Percentiles rank a stretch among this genome's conserved stretches.
Conservation (phyloP, 1,140 invertebrate species). For the Aphaenogaster floridana region DNA sequence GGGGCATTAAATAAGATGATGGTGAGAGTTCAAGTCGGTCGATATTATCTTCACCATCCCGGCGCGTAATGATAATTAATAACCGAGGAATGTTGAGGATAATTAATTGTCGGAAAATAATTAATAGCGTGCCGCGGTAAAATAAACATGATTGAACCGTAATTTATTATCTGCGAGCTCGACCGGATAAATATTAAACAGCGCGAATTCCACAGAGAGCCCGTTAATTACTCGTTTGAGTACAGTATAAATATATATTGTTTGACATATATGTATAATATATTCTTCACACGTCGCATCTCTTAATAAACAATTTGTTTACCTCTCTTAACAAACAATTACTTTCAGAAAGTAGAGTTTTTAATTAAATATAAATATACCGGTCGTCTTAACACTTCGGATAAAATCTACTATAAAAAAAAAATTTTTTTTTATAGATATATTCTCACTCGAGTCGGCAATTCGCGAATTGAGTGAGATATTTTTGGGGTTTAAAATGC, state of each 20-base stretch:
- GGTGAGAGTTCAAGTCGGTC: constrained; percentile 32
- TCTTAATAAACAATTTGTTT: not conserved
- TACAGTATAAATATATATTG: not conserved
- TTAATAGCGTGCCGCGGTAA: constrained; percentile 61
- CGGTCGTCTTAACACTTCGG: not conserved
- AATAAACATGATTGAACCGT: constrained; percentile 67
- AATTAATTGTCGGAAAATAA: constrained; percentile 72
- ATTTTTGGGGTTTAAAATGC: not conserved
- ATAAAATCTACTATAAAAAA: not conserved
- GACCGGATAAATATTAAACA: constrained; percentile 36
- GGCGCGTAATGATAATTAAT: constrained; percentile 73
- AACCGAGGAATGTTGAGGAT: constrained; percentile 60
- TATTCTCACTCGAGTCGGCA: not conserved
- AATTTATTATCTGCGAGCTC: constrained; percentile 66
- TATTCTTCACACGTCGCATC: not conserved
- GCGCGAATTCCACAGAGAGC: constrained; percentile 11
- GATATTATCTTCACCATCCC: constrained; percentile 47
- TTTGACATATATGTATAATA: not conserved
- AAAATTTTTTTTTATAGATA: not conserved
- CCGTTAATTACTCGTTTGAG: constrained; percentile 3
- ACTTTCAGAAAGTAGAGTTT: not conserved
- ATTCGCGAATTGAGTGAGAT: not conserved
- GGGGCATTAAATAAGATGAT: constrained; percentile 13
- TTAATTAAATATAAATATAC: not conserved
- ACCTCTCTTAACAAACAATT: not conserved